phyloP scores from a whole-genome alignment of 37 sponge, comb jelly and placozoan species.

The Amphimedon queenslandica region DNA sequence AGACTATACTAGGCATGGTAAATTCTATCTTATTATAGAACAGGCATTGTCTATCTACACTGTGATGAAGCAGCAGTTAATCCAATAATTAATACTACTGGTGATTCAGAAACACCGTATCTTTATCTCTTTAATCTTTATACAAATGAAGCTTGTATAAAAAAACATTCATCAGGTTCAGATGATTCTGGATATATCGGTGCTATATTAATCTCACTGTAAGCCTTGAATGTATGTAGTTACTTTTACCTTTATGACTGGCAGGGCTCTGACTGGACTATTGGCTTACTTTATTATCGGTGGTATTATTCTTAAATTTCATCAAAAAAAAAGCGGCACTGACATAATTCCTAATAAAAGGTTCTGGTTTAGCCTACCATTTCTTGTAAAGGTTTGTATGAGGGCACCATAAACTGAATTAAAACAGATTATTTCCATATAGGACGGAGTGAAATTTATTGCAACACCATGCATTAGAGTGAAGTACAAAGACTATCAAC shows the following conservation, averaged over 20 bases:
- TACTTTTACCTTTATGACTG: neutral
- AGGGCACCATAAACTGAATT: too few species aligned
- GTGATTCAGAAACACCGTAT: neutral
- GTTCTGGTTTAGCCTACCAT: constrained; percentile 28
- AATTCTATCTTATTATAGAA: neutral
- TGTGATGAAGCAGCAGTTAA: neutral
- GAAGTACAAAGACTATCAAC: too few species aligned
- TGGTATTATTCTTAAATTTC: constrained; percentile 8
- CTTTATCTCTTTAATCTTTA: constrained; percentile 1
- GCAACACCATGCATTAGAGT: neutral
- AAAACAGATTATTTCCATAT: neutral
- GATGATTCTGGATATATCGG: constrained; percentile 5
- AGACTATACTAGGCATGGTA: too few species aligned
- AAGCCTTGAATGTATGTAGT: neutral
- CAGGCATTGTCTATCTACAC: neutral
- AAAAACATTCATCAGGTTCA: neutral
- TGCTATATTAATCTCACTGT: constrained; percentile 3
- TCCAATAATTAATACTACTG: neutral
- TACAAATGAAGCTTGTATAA: neutral
- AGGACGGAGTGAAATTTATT: neutral
- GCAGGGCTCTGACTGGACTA: constrained; percentile 16
- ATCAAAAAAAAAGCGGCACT: constrained; percentile 18
- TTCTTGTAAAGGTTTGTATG: constrained; percentile 19
- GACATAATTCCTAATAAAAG: constrained; percentile 31
- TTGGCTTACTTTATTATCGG: constrained; percentile 19